A percentile compares a stretch with the other conserved stretches of the same genome.
These are phyloP conservation scores for Protonemura montana DNA, from an alignment of 2,888 invertebrate genomes.

Conservation along the genomic window DNA sequence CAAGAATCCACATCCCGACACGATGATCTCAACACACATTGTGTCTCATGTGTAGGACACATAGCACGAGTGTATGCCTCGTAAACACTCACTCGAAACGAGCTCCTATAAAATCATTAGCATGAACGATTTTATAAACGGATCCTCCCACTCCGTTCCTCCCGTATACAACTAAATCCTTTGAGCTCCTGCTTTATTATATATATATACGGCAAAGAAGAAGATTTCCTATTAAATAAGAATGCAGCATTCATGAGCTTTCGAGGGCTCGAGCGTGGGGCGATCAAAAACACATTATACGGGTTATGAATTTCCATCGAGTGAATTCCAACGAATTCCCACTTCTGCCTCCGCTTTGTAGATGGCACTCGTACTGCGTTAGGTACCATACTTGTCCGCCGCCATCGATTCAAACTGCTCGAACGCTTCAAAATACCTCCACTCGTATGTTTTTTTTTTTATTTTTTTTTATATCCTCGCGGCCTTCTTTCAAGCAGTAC, in stretches of 20 bases:
- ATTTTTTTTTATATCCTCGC: too few species aligned
- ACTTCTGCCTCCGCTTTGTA: neutral
- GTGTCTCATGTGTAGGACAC: neutral
- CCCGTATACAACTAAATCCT: neutral
- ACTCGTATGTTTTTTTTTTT: too few species aligned
- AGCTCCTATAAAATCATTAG: constrained; percentile 18
- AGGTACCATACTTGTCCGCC: constrained; percentile 37
- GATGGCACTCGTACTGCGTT: neutral
- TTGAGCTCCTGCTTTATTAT: constrained; percentile 12
- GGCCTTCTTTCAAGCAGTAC: too few species aligned
- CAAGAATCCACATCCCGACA: neutral
- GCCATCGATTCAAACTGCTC: too few species aligned
- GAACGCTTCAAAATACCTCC: too few species aligned
- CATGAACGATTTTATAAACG: constrained; percentile 30
- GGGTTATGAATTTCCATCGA: constrained; percentile 15
- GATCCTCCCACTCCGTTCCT: neutral
- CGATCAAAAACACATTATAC: constrained; percentile 40
- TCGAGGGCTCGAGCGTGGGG: neutral
- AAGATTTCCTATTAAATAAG: constrained; percentile 22
- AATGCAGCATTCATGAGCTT: constrained; percentile 25
- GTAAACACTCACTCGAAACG: neutral
- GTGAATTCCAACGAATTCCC: constrained; percentile 22
- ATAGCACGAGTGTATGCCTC: neutral
- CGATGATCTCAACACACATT: neutral
- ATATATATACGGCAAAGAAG: neutral